Conservation (phyloP, 64 coral and sea anemone species). For the Orbicella faveolata region DNA sequence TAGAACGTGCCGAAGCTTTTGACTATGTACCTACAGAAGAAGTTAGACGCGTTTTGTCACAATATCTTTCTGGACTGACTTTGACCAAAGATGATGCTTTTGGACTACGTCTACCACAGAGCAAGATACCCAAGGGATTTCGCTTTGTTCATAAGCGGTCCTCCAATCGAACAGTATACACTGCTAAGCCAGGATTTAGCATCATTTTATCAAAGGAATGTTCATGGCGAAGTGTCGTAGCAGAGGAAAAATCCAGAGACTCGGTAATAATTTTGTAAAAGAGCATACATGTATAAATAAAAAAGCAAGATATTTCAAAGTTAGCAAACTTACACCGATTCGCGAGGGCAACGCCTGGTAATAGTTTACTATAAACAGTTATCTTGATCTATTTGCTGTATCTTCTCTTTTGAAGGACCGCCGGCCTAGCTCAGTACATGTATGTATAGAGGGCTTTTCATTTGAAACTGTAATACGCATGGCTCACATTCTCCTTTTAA, state of each 20-base stretch:
- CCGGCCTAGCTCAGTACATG: too few species aligned
- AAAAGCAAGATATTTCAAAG: too few species aligned
- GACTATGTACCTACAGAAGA: neutral
- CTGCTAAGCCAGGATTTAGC: neutral
- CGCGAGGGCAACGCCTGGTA: too few species aligned
- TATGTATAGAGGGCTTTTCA: too few species aligned
- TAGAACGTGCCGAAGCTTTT: neutral
- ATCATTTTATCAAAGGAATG: slow-evolving; percentile 9
- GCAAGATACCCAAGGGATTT: neutral
- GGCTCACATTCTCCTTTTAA: too few species aligned
- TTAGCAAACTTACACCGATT: too few species aligned
- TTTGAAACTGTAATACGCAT: too few species aligned
- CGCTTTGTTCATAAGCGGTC: neutral
- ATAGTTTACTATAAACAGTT: too few species aligned
- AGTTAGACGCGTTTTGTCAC: neutral
- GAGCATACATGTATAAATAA: too few species aligned
- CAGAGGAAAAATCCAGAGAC: neutral
- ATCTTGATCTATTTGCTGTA: too few species aligned
- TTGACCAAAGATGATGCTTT: neutral
- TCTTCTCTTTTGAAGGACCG: too few species aligned
- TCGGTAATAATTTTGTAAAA: neutral
- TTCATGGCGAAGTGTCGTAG: neutral
- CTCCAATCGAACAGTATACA: neutral
- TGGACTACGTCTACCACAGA: neutral
- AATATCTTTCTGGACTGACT: slow-evolving; percentile 4